phyloP scores from a whole-genome alignment of 2,113 vertebrate genomes.

The Thomomys bottae region DNA sequence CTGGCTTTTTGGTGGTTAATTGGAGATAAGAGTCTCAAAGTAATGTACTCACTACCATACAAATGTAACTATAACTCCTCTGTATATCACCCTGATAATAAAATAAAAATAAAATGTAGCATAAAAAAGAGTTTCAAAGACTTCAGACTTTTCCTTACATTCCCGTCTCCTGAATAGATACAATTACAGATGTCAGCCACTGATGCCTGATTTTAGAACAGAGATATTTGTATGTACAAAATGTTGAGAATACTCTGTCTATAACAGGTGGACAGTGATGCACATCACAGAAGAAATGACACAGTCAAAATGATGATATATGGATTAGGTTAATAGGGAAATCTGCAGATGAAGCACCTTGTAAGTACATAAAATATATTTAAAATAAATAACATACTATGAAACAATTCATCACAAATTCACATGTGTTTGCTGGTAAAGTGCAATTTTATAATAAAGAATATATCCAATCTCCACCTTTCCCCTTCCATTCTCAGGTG shows the following conservation, averaged over 20 bases:
- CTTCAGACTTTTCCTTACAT: too few species aligned
- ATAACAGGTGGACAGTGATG: background rate
- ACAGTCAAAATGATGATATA: background rate
- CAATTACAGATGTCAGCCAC: too few species aligned
- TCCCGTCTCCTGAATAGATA: too few species aligned
- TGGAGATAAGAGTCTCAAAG: too few species aligned
- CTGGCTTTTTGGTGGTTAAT: too few species aligned
- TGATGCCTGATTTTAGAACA: background rate
- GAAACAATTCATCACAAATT: background rate
- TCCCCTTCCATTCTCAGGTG: background rate
- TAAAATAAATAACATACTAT: background rate
- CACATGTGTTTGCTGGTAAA: constrained; percentile 15
- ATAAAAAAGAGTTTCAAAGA: too few species aligned
- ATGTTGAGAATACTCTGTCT: background rate
- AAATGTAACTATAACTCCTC: too few species aligned
- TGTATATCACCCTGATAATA: too few species aligned
- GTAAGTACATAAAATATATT: constrained; percentile 6
- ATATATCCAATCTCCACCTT: background rate
- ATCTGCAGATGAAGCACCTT: background rate
- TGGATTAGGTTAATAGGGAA: constrained; percentile 4
- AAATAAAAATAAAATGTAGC: too few species aligned
- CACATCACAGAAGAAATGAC: background rate
- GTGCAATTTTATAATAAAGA: constrained; percentile 19
- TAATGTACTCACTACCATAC: too few species aligned
- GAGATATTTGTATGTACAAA: constrained; percentile 32